Evolutionary conservation across 2,888 invertebrate species (phyloP).

Genomic region (Congeria kusceri): DNA sequence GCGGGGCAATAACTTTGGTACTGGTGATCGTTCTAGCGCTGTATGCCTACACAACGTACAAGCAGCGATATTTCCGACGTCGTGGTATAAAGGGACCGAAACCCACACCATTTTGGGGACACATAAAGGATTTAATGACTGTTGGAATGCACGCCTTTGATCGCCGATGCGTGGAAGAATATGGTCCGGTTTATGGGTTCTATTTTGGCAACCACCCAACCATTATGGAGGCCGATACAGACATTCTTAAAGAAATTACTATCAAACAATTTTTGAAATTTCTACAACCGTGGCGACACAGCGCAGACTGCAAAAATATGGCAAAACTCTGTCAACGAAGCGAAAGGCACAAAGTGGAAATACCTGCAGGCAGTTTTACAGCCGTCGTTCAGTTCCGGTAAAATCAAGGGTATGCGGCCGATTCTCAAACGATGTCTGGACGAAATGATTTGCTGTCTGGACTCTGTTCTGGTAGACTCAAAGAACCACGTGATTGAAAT

Average conservation of each 20-base stretch:
- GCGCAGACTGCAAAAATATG: conserved; percentile 17
- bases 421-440: conserved; percentile 44
- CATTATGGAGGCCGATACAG: conserved; percentile 61
- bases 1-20: conserved; percentile 16
- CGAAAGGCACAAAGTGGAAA: conserved; percentile 59
- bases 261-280: conserved; percentile 67
- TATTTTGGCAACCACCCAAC: conserved; percentile 58
- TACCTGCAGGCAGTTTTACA: conserved; percentile 44
- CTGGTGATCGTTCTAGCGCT: conserved; percentile 15
- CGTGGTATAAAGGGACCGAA: conserved; percentile 49
- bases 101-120: conserved; percentile 42
- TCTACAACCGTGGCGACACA: conserved; percentile 52
- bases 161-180: conserved; percentile 41
- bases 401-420: conserved; percentile 53
- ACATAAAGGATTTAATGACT: conserved; percentile 30
- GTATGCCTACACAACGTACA: conserved; percentile 34
- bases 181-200: conserved; percentile 53
- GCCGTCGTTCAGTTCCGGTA: conserved; percentile 58
- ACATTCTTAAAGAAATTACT: conserved; percentile 59
- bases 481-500: conserved; percentile 47
- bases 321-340: conserved; percentile 35
- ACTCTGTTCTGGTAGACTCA: conserved; percentile 6
- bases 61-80: conserved; percentile 38
- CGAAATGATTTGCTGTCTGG: conserved; percentile 40
- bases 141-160: conserved; percentile 56